Conservation (phyloP, 2,888 invertebrate species). For the Acanthopleura granulata region DNA sequence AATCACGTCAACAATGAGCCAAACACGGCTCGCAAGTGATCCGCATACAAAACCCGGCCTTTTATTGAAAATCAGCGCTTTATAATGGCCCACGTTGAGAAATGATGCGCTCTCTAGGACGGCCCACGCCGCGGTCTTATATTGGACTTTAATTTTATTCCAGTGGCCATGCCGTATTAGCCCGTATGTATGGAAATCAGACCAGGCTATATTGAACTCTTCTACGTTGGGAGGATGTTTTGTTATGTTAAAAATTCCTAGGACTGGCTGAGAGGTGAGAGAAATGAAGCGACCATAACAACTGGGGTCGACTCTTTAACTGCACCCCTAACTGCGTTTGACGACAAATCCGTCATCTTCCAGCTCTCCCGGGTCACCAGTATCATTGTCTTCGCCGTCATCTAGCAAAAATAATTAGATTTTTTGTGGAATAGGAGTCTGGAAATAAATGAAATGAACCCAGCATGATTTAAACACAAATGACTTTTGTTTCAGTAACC, state of each 20-base stretch:
- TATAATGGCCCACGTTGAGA: not conserved
- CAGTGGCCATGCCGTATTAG: not conserved
- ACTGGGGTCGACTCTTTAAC: too few relatives aligned
- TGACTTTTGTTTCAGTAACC: slow-evolving; percentile 11
- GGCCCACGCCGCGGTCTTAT: not conserved
- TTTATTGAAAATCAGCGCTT: not conserved
- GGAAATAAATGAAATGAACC: not conserved
- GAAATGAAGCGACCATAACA: too few relatives aligned
- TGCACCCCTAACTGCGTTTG: too few relatives aligned
- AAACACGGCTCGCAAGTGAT: not conserved
- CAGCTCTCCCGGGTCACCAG: too few relatives aligned
- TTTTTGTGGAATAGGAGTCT: not conserved
- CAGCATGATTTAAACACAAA: slow-evolving; percentile 2
- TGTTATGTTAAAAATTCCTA: slow-evolving; percentile 6
- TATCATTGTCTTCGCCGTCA: too few relatives aligned
- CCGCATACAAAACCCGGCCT: not conserved
- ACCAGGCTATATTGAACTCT: not conserved
- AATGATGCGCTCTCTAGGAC: not conserved
- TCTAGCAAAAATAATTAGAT: not conserved
- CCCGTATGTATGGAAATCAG: slow-evolving; percentile 15
- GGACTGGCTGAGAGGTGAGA: too few relatives aligned
- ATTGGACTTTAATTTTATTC: slow-evolving; percentile 12
- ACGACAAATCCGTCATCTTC: too few relatives aligned
- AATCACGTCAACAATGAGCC: slow-evolving; percentile 9
- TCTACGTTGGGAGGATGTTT: not conserved